These are phyloP conservation scores for Branchipolynoe longqiensis DNA, from an alignment of 2,888 invertebrate genomes.

Conservation along the genomic window DNA sequence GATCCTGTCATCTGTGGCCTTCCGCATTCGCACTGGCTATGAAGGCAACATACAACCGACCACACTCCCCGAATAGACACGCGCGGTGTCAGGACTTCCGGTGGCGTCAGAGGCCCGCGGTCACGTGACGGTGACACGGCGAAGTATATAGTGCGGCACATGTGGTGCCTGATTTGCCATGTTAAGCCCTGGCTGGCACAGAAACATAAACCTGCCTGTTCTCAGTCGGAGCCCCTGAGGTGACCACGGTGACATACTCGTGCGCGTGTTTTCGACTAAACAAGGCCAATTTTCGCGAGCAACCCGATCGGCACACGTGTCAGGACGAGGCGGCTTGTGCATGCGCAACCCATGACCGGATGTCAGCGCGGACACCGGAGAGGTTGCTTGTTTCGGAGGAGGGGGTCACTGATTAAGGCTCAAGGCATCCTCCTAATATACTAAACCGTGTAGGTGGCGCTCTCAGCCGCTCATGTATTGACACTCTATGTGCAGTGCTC, in stretches of 20 bases:
- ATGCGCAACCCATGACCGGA: not conserved
- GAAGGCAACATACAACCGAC: too few species aligned
- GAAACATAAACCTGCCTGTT: conserved; percentile 19
- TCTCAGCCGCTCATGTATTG: too few species aligned
- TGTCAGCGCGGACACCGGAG: not conserved
- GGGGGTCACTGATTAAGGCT: too few species aligned
- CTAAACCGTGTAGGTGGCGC: too few species aligned
- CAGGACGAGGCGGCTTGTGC: not conserved
- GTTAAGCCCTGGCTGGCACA: not conserved
- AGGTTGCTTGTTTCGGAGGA: not conserved
- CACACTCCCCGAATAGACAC: too few species aligned
- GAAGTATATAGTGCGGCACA: not conserved
- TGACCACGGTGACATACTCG: too few species aligned
- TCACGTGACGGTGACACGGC: not conserved
- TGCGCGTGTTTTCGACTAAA: too few species aligned
- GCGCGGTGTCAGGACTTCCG: not conserved
- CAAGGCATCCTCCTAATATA: too few species aligned
- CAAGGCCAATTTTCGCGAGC: conserved; percentile 3
- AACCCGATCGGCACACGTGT: not conserved
- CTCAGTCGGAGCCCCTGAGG: too few species aligned
- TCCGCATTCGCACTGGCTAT: too few species aligned
- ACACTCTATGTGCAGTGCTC: not conserved
- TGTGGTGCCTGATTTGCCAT: not conserved
- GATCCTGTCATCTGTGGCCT: too few species aligned
- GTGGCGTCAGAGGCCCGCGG: not conserved